phyloP scores from a whole-genome alignment of 2,888 invertebrate genomes.

The Minunthozetes semirufus region DNA sequence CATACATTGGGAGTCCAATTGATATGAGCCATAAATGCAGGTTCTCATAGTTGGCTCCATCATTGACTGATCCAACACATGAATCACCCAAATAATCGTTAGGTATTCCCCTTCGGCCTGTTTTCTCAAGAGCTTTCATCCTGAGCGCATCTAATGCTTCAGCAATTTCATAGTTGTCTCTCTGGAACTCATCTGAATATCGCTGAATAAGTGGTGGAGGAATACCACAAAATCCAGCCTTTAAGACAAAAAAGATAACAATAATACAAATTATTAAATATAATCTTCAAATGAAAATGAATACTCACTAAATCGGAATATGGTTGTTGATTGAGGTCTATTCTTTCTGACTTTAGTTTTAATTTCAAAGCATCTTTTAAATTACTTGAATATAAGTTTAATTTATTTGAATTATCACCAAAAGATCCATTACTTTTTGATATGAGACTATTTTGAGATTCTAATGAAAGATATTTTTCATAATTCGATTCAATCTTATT shows the following conservation, averaged over 20 bases:
- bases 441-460: constrained; percentile 2
- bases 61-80: constrained; percentile 45
- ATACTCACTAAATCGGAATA: constrained; percentile 46
- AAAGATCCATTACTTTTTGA: no score
- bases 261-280: not conserved
- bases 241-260: constrained; percentile 39
- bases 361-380: constrained; percentile 43
- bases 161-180: constrained; percentile 46
- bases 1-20: constrained; percentile 49
- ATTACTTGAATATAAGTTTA: constrained; percentile 38
- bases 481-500: no score
- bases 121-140: constrained; percentile 45
- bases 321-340: constrained; percentile 47
- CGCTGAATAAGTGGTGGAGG: constrained; percentile 49
- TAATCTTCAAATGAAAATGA: not conserved
- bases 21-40: constrained; percentile 48
- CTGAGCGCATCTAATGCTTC: constrained; percentile 48
- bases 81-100: constrained; percentile 47
- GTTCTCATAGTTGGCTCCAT: constrained; percentile 46
- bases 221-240: constrained; percentile 49
- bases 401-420: no score
- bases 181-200: constrained; percentile 48
- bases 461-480: no score
- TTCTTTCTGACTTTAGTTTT: constrained; percentile 47
- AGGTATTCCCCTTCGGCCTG: constrained; percentile 46